Conservation (phyloP, 2,888 invertebrate genomes). For the Crocallis elinguaria region DNA sequence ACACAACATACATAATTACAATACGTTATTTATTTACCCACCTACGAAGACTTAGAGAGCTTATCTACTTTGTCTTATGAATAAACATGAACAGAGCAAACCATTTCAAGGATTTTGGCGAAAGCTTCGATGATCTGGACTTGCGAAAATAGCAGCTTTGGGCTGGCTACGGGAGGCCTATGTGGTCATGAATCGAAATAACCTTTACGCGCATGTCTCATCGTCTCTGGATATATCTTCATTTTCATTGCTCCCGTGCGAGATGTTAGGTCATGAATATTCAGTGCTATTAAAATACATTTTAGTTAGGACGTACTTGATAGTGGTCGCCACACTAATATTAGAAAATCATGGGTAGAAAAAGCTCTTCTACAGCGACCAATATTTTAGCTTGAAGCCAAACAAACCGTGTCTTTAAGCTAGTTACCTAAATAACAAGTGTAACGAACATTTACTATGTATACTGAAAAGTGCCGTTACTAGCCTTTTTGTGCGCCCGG, state of each 20-base stretch:
- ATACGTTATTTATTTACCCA: constrained; percentile 4
- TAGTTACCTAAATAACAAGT: too few species aligned
- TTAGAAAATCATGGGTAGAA: too few species aligned
- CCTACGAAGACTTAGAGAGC: constrained; percentile 21
- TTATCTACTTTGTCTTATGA: constrained; percentile 11
- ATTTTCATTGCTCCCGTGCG: not conserved
- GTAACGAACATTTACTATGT: too few species aligned
- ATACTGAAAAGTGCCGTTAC: too few species aligned
- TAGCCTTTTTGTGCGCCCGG: too few species aligned
- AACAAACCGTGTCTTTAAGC: too few species aligned
- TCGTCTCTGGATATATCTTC: constrained; percentile 9
- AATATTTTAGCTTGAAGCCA: too few species aligned
- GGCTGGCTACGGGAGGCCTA: constrained; percentile 20
- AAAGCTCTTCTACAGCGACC: too few species aligned
- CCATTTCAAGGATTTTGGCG: constrained; percentile 17
- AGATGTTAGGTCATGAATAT: not conserved
- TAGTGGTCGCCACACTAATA: too few species aligned
- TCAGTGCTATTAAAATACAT: not conserved
- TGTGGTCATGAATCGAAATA: constrained; percentile 25
- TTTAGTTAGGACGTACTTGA: too few species aligned
- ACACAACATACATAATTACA: constrained; percentile 15
- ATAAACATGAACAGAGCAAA: constrained; percentile 23
- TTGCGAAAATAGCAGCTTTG: constrained; percentile 28
- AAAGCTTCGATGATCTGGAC: constrained; percentile 7
- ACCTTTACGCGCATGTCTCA: constrained; percentile 18